Evolutionary conservation across 2,113 vertebrate species (phyloP), one percentile per base, ranked within the genome.

Genomic region (Nannospalax galili): DNA sequence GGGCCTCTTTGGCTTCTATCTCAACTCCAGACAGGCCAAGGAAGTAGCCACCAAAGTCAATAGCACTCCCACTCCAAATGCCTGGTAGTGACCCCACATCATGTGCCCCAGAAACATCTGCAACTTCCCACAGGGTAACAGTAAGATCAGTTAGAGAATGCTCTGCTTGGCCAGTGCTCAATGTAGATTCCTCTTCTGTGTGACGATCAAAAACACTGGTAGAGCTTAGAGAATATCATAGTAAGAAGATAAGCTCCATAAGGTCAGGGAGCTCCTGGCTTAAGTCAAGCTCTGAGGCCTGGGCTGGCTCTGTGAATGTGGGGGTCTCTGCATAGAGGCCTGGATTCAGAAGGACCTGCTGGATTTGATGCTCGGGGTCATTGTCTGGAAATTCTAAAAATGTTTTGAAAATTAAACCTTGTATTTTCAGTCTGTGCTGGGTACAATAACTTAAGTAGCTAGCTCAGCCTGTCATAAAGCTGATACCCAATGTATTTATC

Each of bases 11-110:
- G 79, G 48, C 26, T 79, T 87, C 28, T 8, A 48, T 90, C 58
- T n/a, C 32, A 69, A 32, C 81, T 93, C 7, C 48, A 95, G 42
- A 87, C 48, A 10, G 88, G 56, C n/a, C 35, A 7, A 32, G 62
- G 22, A 82, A 60, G 19, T 24, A 60, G 24, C 40, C 56, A 80
- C 37, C 77, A 22, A 77, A 30, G 22, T 45, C 48, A 48, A 19
- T 19, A 28, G 20, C 10, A 24, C 16, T 45, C 56, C 30, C 22
- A 22, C 9, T 72, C 37, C 69, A 78, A 14, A 45, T 20, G 42
- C 58, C 42, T 1, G 4, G 1, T 26, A 1, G 37, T 7, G 64
- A 37, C 48, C 37, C 42, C 45, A 32, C 0, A 26, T 9, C 2
- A 8, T 45, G 12, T 8, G 20, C 42, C 48, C 79, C 64, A 42